Base-by-base conservation (phyloP, 2,888 invertebrate species). In the Epistrophe eligans region DNA sequence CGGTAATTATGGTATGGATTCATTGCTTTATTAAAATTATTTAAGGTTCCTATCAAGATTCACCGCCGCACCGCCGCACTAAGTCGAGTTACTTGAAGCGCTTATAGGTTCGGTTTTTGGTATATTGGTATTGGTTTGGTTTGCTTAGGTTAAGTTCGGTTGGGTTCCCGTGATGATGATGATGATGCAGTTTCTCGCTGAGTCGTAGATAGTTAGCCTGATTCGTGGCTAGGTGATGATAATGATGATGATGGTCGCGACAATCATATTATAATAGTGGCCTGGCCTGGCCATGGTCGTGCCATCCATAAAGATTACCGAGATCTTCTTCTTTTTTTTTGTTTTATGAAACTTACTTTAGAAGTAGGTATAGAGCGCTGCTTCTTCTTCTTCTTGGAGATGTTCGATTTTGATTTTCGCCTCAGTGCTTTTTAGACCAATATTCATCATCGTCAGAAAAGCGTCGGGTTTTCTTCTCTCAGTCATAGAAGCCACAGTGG, bases 11-110 rank as follows among this genome's bases (percentile, higher is more conserved):
- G 79, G 82, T 87, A 87, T 81, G 81, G 85, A 85, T 87, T 87
- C 85, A 87, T 87, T 87, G 85, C 85, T 87, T 87, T 87, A 87
- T 87, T 87, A 87, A 87, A 87, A 87, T 87, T 87, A 87, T 87
- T 87, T 87, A 82, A 82, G 82, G 85, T 71, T 52, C 66, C 81
- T 71, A 81, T 85, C 81, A 80, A 84, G 84, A 84, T 85, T 43
- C 55, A 66, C 43, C 38, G 72, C 17, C 3, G 13, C 52, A 1
- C 52, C 15, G 28, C 52, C 5, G 5, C 13, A 1, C 5, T 24
- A 24, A 52, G n/a, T 4, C 52, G 52, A 6, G 24, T 24, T n/a
- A n/a, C n/a, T n/a, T 15, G 24, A 7, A 9, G 24, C 35, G 15
- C 15, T 28, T n/a, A n/a, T n/a, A n/a, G n/a, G n/a, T n/a, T 24